A percentile compares a stretch with the other conserved stretches of the same genome.
Evolutionary conservation across 2,113 vertebrate genomes (phyloP).

Genomic region (Cephalopholis sonnerati): DNA sequence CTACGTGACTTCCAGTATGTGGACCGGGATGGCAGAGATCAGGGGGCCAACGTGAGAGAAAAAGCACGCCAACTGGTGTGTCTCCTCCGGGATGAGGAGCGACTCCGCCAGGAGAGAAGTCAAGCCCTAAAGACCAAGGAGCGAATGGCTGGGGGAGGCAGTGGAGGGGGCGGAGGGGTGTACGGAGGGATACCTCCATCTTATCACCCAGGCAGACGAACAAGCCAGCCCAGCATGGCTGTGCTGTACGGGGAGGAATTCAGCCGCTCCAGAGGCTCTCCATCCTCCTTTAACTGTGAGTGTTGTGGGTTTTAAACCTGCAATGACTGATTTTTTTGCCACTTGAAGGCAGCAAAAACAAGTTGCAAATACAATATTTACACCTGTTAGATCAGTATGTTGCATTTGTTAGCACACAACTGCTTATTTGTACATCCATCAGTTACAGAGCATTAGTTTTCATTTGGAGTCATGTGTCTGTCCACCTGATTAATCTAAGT

Average conservation of each 20-base stretch:
- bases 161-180: slow-evolving; percentile 80
- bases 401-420: neutral
- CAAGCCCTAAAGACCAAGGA: slow-evolving; percentile 95
- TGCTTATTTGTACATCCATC: neutral
- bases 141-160: slow-evolving; percentile 91
- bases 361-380: neutral
- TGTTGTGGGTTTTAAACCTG: slow-evolving; percentile 26
- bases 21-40: slow-evolving; percentile 95
- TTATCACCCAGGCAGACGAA: slow-evolving; percentile 85
- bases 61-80: slow-evolving; percentile 95
- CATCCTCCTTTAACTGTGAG: slow-evolving; percentile 95
- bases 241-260: slow-evolving; percentile 89
- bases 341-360: neutral
- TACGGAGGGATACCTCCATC: slow-evolving; percentile 83
- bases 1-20: slow-evolving; percentile 96
- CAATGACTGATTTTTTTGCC: neutral
- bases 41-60: slow-evolving; percentile 96
- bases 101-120: slow-evolving; percentile 91
- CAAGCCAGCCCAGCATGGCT: slow-evolving; percentile 86
- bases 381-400: neutral
- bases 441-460: neutral
- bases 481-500: neutral
- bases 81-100: slow-evolving; percentile 93
- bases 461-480: neutral
- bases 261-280: slow-evolving; percentile 88